Evolutionary conservation across 1,140 invertebrate species (phyloP).

Genomic region (Hormaphis cornu): DNA sequence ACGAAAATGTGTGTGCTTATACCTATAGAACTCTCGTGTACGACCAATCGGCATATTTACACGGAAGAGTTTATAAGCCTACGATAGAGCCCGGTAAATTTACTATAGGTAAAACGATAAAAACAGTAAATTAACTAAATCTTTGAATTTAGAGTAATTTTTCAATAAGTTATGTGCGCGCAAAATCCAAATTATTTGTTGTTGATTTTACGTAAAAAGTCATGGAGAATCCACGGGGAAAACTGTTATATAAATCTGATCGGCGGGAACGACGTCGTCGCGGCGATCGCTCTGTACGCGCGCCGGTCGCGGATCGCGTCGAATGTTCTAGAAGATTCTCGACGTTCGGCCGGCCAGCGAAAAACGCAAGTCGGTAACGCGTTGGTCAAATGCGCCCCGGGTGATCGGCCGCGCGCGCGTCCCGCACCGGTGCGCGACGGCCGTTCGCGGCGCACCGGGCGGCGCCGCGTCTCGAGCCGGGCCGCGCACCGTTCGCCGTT

Average conservation of each 20-base stretch:
- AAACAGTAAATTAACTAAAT: too few relatives aligned
- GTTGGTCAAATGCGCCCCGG: not conserved
- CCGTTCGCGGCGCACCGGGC: not conserved
- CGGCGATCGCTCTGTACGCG: not conserved
- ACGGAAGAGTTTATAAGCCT: too few relatives aligned
- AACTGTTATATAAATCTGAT: too few relatives aligned
- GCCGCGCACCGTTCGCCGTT: not conserved
- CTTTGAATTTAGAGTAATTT: not conserved
- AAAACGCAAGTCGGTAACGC: slow-evolving; percentile 1
- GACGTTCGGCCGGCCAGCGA: not conserved
- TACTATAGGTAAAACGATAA: too few relatives aligned
- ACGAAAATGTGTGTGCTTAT: too few relatives aligned
- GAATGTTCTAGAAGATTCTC: slow-evolving; percentile 29
- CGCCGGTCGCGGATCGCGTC: not conserved
- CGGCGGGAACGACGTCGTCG: not conserved
- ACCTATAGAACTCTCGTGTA: too few relatives aligned
- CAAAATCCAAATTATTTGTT: not conserved
- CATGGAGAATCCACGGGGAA: too few relatives aligned
- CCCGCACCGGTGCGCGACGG: not conserved
- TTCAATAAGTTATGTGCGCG: not conserved
- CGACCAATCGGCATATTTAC: too few relatives aligned
- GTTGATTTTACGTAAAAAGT: too few relatives aligned
- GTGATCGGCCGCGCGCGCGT: not conserved
- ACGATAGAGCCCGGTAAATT: too few relatives aligned
- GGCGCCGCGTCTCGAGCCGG: not conserved